phyloP scores from a whole-genome alignment of 2,888 invertebrate genomes.

The Xanthorhoe designata region DNA sequence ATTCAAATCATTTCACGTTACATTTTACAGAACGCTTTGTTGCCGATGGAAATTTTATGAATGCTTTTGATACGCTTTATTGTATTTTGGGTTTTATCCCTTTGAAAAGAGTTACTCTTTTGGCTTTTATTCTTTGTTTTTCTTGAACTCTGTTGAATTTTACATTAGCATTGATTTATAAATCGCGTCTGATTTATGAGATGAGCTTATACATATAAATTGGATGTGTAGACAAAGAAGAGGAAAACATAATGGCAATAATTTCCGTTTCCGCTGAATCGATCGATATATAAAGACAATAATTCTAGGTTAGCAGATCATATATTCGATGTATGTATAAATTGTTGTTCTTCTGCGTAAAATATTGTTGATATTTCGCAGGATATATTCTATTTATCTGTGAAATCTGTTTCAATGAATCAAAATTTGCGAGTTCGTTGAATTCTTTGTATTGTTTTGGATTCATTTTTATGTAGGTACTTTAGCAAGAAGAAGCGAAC shows the following conservation, averaged over 20 bases:
- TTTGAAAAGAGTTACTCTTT: conserved; percentile 10
- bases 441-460: no score
- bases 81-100: conserved; percentile 29
- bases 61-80: conserved; percentile 41
- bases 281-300: neutral
- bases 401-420: no score
- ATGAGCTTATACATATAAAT: no score
- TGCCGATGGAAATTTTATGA: conserved; percentile 38
- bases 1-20: conserved; percentile 30
- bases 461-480: no score
- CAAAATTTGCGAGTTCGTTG: no score
- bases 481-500: neutral
- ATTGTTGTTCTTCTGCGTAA: no score
- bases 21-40: conserved; percentile 29
- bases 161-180: neutral
- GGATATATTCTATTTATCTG: no score
- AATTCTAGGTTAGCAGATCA: no score
- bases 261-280: conserved; percentile 23
- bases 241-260: conserved; percentile 15
- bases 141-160: neutral
- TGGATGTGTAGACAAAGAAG: neutral
- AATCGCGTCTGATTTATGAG: neutral
- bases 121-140: neutral
- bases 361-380: no score
- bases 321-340: no score